Base-by-base conservation (phyloP, 2,113 vertebrate species). In the Hippoglossus stenolepis region DNA sequence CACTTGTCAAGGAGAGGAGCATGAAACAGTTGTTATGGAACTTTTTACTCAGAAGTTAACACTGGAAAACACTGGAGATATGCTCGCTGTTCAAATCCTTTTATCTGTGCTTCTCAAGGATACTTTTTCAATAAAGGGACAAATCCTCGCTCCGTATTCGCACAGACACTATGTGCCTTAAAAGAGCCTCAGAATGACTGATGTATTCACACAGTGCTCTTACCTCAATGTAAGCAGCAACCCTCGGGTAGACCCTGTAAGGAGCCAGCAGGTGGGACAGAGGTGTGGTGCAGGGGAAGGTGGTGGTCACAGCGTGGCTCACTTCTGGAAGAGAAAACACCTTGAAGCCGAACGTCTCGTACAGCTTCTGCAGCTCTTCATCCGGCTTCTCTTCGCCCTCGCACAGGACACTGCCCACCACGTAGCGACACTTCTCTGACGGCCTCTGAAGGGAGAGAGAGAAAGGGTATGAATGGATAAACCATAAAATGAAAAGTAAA, bases 171-270 rank as follows among this genome's bases (percentile, higher is more conserved):
- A 17, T 17, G 5, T 17, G 15, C 45, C 45, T 49, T 11, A 21
- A 54, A 56, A 56, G 14, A n/a, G 20, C 24, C 1, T 47, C 1
- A 10, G 38, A 56, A 12, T 24, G 24, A 58, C 26, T 28, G 51
- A 62, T 9, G 2, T 17, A n/a, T 5, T 13, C 4, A 38, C 7
- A 69, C 10, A 38, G 31, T 58, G 58, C 20, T 38, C 57, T 57
- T 94, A 99, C 98, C 97, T 97, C 96, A 82, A 99, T 97, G 80
- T 99, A 99, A 84, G 88, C 77, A 26, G 92, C 75, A 15, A 99
- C 93, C 61, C 91, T 93, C 23, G 96, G 96, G 87, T 97, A 97
- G 77, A 99, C 97, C 56, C 95, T 95, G 84, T 91, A 94, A 20
- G 95, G 78, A 21, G 95, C 97, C 87, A 99, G 85, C 75, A 97